phyloP scores from a whole-genome alignment of 2,113 vertebrate species.

The Gadus chalcogrammus region DNA sequence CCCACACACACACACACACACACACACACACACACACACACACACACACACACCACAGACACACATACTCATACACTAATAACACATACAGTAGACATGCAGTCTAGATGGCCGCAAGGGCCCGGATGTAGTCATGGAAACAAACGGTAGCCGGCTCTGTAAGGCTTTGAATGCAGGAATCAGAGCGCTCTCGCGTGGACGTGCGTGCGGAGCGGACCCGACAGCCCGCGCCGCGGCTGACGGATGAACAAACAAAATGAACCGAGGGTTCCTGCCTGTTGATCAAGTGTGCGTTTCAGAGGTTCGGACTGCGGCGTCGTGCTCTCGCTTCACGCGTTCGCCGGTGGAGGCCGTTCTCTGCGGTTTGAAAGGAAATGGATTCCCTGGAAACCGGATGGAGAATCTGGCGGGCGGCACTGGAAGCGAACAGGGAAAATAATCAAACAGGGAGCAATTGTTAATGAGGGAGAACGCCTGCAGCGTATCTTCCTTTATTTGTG shows the following conservation, averaged over 20 bases:
- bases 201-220: slow-evolving; percentile 4
- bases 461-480: slow-evolving; percentile 60
- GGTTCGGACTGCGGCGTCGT: slow-evolving; percentile 4
- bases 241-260: slow-evolving; percentile 9
- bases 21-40: slow-evolving; percentile 3
- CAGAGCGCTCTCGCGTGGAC: not conserved
- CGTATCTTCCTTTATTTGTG: slow-evolving; percentile 34
- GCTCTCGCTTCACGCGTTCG: slow-evolving; percentile 32
- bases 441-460: slow-evolving; percentile 62
- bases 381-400: slow-evolving; percentile 57
- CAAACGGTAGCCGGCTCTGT: not conserved
- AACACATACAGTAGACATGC: not conserved
- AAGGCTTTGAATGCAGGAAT: not conserved
- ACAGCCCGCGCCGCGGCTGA: slow-evolving; percentile 15
- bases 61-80: not conserved
- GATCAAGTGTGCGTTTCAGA: slow-evolving; percentile 20
- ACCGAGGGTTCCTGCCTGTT: slow-evolving; percentile 8
- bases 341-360: slow-evolving; percentile 36
- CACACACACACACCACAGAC: not conserved
- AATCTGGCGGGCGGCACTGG: slow-evolving; percentile 43
- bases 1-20: not conserved
- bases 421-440: slow-evolving; percentile 67
- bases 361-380: slow-evolving; percentile 51
- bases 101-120: too few species aligned
- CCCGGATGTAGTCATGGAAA: not conserved